Evolutionary conservation across 2,797 vertebrate species (phyloP), one percentile per base, ranked within the genome.

Genomic region (Pseudomugil gertrudae): DNA sequence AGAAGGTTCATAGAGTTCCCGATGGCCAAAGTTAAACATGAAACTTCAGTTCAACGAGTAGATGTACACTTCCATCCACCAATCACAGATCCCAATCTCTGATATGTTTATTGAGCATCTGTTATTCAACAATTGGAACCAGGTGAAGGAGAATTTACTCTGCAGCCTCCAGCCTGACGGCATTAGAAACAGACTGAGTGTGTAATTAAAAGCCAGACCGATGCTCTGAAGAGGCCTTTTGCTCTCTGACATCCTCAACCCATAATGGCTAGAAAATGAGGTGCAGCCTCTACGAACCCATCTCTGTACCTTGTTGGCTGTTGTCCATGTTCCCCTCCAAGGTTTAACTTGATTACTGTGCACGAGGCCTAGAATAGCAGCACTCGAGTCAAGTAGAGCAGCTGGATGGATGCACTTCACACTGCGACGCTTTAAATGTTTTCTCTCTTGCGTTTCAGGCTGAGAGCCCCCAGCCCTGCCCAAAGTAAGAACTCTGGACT

Each of bases 391-490:
- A 13, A 36, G 35, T 13, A 3, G 33, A 10, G 40, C 30, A 55
- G 63, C 29, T 10, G 5, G 1, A 10, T 11, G 15, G 43, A 71
- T 61, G 24, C 1, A 15, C 66, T 52, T 75, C 36, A 40, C 14
- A 3, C 26, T 36, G 24, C 57, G 1, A 64, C 4, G 50, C 1
- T 9, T 81, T n/a, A 65, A 36, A 27, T 69, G 29, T 36, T 64
- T 0, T 63, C 8, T 86, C 63, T 86, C 45, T 78, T 81, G 87
- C 55, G 33, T 82, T 92, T 66, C 91, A 99, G 98, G 96, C 94
- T 9, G 96, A 98, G 85, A 98, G 95, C 78, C 97, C 96, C 54
- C 95, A 94, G 85, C 95, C 95, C 78, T 97, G 84, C 79, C 95
- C 91, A 40, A 96, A 96, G 97, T 99, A 93, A 88, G 91, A 29